These are phyloP conservation scores for Otis tarda DNA, from an alignment of 2,113 vertebrate species.

Conservation along the genomic window DNA sequence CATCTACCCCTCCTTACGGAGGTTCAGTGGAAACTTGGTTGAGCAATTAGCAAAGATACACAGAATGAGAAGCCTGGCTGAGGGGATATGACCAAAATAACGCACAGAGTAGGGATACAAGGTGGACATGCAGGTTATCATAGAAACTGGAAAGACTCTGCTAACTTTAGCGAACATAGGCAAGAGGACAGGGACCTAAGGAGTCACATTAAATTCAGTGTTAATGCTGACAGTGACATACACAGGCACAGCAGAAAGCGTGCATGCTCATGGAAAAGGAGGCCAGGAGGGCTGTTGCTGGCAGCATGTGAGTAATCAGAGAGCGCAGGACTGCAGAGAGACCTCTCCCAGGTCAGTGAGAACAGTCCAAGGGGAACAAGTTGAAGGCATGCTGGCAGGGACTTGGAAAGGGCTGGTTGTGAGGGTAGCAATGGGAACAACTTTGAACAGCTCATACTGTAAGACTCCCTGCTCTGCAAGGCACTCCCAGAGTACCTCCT, in stretches of 20 bases:
- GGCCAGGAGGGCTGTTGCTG: background rate
- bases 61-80: background rate
- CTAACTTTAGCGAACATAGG: background rate
- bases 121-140: background rate
- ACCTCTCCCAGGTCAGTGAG: background rate
- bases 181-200: background rate
- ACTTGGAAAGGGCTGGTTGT: background rate
- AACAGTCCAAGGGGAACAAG: background rate
- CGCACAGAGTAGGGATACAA: background rate
- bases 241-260: background rate
- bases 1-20: background rate
- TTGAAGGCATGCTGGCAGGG: background rate
- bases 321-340: background rate
- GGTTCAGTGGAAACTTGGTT: background rate
- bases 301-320: background rate
- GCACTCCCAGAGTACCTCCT: background rate
- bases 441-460: background rate
- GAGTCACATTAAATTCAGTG: background rate
- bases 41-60: background rate
- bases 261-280: background rate
- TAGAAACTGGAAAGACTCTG: background rate
- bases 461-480: background rate
- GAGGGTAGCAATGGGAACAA: rapidly evolving
- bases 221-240: background rate
- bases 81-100: background rate